Percentiles rank a stretch among this genome's conserved stretches.
These are phyloP conservation scores for Larimichthys polyactis DNA, from an alignment of 2,113 vertebrate species.

Conservation along the genomic window DNA sequence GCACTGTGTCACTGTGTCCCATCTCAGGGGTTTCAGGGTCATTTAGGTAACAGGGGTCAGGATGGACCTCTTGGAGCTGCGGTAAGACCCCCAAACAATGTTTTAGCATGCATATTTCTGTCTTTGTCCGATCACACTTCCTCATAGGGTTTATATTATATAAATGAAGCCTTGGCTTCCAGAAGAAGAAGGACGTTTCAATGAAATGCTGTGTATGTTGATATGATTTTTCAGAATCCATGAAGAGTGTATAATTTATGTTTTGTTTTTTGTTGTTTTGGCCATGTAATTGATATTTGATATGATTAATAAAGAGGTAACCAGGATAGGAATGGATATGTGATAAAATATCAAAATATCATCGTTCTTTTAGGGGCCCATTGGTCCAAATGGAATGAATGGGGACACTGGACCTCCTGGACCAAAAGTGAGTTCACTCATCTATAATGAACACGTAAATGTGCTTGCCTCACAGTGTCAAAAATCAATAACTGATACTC, in stretches of 20 bases:
- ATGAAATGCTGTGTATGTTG: not conserved
- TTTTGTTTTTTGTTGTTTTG: too few relatives aligned
- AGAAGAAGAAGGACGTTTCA: not conserved
- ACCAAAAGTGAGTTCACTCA: constrained; percentile 61
- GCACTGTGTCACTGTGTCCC: constrained; percentile 24
- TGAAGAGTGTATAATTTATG: not conserved
- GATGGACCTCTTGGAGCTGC: constrained; percentile 74
- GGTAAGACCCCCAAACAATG: constrained; percentile 63
- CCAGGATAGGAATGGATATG: not conserved
- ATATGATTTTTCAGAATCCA: not conserved
- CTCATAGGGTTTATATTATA: not conserved
- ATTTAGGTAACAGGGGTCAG: constrained; percentile 73
- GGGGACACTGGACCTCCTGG: constrained; percentile 74
- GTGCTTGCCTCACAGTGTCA: not conserved
- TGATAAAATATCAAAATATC: not conserved
- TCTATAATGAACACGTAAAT: not conserved
- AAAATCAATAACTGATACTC: not conserved
- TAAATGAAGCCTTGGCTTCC: not conserved
- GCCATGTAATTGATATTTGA: not conserved
- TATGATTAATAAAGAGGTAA: not conserved
- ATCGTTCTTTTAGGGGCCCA: constrained; percentile 70
- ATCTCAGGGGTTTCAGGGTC: constrained; percentile 77
- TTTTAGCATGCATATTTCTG: not conserved
- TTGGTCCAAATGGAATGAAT: constrained; percentile 69
- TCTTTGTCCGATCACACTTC: not conserved